A percentile compares a stretch with the other conserved stretches of the same genome.
These are phyloP conservation scores for Clavelina lepadiformis DNA, from an alignment of 23 tunicate genomes.

Conservation along the genomic window DNA sequence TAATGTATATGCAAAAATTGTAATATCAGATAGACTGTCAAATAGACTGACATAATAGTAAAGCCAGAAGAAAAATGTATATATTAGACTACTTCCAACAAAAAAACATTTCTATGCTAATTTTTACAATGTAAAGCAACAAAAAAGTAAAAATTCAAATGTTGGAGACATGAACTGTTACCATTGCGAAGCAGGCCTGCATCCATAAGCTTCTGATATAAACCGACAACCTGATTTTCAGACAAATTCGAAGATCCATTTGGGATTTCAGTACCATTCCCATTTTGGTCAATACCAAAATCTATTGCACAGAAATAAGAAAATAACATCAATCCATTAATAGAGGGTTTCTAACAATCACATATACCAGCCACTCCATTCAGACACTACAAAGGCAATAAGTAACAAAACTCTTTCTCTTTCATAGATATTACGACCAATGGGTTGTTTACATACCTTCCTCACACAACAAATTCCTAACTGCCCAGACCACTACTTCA, in stretches of 20 bases:
- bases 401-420: background rate
- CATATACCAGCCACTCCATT: background rate
- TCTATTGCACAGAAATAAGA: background rate
- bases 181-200: slow-evolving; percentile 53
- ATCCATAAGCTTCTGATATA: slow-evolving; percentile 61
- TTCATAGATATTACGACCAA: no score
- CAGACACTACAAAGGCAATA: background rate
- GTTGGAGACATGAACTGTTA: background rate
- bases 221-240: slow-evolving; percentile 22
- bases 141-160: background rate
- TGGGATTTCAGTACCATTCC: background rate
- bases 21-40: no score
- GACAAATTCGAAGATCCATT: background rate
- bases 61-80: no score
- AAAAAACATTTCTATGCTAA: no score
- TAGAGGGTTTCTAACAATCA: no score
- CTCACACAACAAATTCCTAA: background rate
- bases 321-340: no score
- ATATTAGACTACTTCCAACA: no score
- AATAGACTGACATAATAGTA: no score
- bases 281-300: background rate
- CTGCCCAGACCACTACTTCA: slow-evolving; percentile 52
- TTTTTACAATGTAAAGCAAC: no score
- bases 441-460: no score
- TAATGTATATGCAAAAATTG: no score